Evolutionary conservation across 1,140 invertebrate species (phyloP).

Genomic region (Temnothorax curvispinosus): DNA sequence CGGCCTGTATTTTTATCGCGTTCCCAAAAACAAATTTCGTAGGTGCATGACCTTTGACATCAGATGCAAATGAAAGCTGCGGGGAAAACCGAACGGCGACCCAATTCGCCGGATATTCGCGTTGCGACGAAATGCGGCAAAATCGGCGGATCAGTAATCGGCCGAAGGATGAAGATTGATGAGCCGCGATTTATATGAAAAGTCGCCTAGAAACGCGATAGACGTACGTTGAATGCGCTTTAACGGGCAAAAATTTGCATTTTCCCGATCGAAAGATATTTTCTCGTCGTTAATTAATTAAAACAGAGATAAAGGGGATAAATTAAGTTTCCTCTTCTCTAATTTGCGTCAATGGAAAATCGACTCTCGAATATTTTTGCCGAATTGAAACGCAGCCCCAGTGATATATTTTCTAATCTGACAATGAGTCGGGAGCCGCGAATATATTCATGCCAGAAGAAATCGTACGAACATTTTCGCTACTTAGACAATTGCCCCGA

Average conservation of each 20-base stretch:
- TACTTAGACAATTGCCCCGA: constrained; percentile 50
- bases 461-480: constrained; percentile 36
- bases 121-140: not conserved
- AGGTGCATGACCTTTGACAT: constrained; percentile 43
- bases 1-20: constrained; percentile 62
- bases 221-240: not conserved
- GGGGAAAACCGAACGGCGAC: constrained; percentile 8
- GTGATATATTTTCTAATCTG: not conserved
- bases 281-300: not conserved
- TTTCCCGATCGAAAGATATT: constrained; percentile 13
- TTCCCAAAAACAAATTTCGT: constrained; percentile 63
- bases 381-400: not conserved
- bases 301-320: not conserved
- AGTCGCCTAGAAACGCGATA: not conserved
- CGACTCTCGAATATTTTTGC: not conserved
- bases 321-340: not conserved
- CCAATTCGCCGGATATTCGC: constrained; percentile 39
- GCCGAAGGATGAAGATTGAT: constrained; percentile 48
- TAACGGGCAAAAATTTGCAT: not conserved
- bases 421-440: not conserved
- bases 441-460: constrained; percentile 12
- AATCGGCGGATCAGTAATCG: constrained; percentile 40
- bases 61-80: constrained; percentile 53
- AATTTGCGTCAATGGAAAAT: not conserved
- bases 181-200: constrained; percentile 20